A percentile compares a stretch with the other conserved stretches of the same genome.
Evolutionary conservation across 2,113 vertebrate genomes (phyloP).

Genomic region (Fregetta grallaria): DNA sequence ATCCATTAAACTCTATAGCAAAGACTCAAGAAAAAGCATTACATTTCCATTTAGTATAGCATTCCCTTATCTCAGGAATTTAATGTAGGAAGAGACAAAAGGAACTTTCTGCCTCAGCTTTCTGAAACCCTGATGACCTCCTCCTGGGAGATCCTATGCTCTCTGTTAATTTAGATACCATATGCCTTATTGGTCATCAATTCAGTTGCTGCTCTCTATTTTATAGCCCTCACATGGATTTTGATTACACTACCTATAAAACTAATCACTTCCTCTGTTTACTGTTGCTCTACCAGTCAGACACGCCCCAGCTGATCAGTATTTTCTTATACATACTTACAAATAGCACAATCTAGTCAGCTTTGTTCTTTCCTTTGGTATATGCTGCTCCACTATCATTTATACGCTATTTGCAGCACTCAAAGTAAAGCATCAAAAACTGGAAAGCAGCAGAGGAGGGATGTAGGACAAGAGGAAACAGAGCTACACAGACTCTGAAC

Average conservation of each 20-base stretch:
- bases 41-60: not conserved
- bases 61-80: constrained; percentile 21
- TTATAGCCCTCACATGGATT: not conserved
- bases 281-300: not conserved
- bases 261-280: not conserved
- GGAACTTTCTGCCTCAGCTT: constrained; percentile 6
- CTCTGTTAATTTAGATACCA: constrained; percentile 44
- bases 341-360: not conserved
- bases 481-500: not conserved
- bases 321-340: not conserved
- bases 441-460: not conserved
- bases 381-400: not conserved
- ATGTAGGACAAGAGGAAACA: not conserved
- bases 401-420: not conserved
- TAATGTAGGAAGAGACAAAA: constrained; percentile 4
- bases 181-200: constrained; percentile 24
- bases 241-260: constrained; percentile 8
- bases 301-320: not conserved
- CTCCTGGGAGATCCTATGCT: not conserved
- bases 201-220: not conserved
- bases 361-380: not conserved
- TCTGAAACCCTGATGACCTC: constrained; percentile 17
- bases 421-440: not conserved
- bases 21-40: not conserved
- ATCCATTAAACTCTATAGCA: not conserved